These are phyloP conservation scores for Helostoma temminkii DNA, from an alignment of 2,797 vertebrate genomes.

Conservation along the genomic window DNA sequence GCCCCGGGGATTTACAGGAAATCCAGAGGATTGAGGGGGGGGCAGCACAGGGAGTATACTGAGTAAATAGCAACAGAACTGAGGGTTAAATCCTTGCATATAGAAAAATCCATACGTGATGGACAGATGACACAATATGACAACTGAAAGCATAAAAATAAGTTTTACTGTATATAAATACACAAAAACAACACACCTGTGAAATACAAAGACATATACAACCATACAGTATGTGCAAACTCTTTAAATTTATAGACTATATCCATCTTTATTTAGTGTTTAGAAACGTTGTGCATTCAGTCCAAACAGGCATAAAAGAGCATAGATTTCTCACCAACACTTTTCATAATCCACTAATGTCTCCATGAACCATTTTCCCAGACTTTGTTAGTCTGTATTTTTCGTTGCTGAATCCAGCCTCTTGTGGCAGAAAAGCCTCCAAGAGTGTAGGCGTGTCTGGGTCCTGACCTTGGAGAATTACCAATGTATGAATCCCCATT, in stretches of 20 bases:
- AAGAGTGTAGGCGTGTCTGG: constrained; percentile 76
- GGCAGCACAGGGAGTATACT: constrained; percentile 79
- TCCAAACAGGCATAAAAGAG: constrained; percentile 12
- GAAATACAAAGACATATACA: neutral
- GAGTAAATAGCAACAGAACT: constrained; percentile 87
- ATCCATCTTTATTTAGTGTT: constrained; percentile 2
- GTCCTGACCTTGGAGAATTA: constrained; percentile 75
- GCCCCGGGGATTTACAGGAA: constrained; percentile 87
- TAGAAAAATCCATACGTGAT: constrained; percentile 49
- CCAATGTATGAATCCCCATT: constrained; percentile 74
- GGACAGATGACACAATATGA: constrained; percentile 40
- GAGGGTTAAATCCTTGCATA: constrained; percentile 67
- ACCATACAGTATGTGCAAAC: neutral
- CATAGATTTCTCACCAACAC: neutral
- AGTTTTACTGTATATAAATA: constrained; percentile 8
- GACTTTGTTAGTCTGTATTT: constrained; percentile 57
- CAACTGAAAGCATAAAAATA: constrained; percentile 22
- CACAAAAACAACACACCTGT: neutral
- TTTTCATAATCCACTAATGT: constrained; percentile 39
- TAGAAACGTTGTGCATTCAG: constrained; percentile 1
- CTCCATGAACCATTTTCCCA: constrained; percentile 52
- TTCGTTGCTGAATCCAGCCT: constrained; percentile 50
- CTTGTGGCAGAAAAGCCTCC: constrained; percentile 65
- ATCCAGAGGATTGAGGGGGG: constrained; percentile 90
- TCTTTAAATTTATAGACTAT: neutral